Evolutionary conservation across 2,113 vertebrate genomes (phyloP).

Genomic region (Motacilla alba): DNA sequence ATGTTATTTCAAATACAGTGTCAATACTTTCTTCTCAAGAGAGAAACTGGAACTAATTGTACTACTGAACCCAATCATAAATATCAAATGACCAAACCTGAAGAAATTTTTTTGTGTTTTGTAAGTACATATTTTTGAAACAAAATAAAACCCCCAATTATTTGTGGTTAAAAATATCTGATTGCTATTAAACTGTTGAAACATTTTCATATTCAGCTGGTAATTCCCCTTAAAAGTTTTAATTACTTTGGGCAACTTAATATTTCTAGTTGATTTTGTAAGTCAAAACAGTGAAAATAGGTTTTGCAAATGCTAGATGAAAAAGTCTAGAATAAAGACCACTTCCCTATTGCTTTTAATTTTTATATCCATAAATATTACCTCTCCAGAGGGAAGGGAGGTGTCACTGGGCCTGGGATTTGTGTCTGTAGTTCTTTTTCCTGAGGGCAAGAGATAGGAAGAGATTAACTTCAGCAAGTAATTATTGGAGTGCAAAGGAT

Average conservation of each 20-base stretch:
- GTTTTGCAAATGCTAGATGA: neutral
- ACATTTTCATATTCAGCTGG: neutral
- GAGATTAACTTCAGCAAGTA: neutral
- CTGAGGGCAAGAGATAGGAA: neutral
- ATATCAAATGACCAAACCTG: neutral
- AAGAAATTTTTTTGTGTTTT: neutral
- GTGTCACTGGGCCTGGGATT: neutral
- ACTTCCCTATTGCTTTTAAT: neutral
- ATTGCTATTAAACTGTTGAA: neutral
- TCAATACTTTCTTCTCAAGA: neutral
- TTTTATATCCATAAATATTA: neutral
- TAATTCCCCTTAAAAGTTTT: neutral
- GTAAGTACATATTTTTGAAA: neutral
- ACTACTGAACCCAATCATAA: neutral
- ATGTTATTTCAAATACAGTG: neutral
- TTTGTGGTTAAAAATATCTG: neutral
- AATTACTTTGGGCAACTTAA: neutral
- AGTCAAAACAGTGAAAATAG: neutral
- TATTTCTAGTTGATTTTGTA: neutral
- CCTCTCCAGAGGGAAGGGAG: neutral
- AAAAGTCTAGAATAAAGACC: neutral
- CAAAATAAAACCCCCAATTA: neutral
- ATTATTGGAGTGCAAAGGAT: neutral
- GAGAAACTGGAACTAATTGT: neutral
- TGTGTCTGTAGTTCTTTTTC: neutral